Base-by-base conservation (phyloP, 2,888 invertebrate species). In the Idaea aversata region DNA sequence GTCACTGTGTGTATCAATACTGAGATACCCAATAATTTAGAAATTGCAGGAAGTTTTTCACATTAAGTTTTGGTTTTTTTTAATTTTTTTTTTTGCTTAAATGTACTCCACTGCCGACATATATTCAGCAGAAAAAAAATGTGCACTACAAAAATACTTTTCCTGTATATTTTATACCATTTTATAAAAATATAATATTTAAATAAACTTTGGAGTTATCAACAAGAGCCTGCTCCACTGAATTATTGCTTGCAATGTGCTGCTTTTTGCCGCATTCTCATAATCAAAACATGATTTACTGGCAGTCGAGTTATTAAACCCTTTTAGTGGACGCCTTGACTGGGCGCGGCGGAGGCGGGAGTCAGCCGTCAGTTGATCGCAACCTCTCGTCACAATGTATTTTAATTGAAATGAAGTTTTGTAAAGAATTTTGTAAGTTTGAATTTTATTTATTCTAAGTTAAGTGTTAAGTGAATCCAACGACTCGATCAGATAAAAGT, bases 231-330 rank as follows among this genome's bases (percentile, higher is more conserved):
- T 70, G 69, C 67, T 47, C 7, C 10, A 70, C 73, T 84, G 83
- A 88, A 83, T 88, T 88, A 88, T 79, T 80, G 74, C 71, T 67
- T 73, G 70, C 73, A 71, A 63, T 62, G 64, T 68, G 71, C 67
- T 68, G 76, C 82, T 85, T 88, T 85, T 87, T 85, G 80, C 82
- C 72, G 77, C 78, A 78, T 84, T 81, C 82, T 81, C 81, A 82
- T 86, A 87, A 88, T 90, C 86, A 87, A 87, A 87, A 80, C 84
- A 87, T 91, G 90, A 91, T 91, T 90, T 91, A 91, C 80, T 74
- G 78, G 79, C 74, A 74, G 69, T 73, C 76, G 77, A 76, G 79
- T 85, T 86, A 86, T 86, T 86, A 87, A 85, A 88, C 84, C 78
- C 83, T 79, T 81, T 85, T 83, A 81, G 81, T 81, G 78, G 79